Base-by-base conservation (phyloP, 1,140 invertebrate species). In the Gryllus bimaculatus region DNA sequence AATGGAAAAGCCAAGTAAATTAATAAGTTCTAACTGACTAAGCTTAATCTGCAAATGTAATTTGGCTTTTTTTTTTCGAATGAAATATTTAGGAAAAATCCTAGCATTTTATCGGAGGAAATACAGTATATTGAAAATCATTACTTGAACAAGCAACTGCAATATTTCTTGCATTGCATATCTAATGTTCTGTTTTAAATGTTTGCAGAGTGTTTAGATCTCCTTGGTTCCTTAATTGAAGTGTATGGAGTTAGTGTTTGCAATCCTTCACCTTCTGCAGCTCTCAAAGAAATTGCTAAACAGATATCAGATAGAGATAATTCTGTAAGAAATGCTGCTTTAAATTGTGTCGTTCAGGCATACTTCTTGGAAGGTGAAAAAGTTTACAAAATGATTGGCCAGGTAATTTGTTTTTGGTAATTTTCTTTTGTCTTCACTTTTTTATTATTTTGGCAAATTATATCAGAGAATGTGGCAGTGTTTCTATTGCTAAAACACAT, bases 221-320 rank as follows among this genome's bases (percentile, higher is more conserved):
- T 97, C 84, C 88, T 98, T 81, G 93, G 94, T 8, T 91, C 90
- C 78, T 88, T 98, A 74, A 95, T 99, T 80, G 94, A 97, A 85
- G 90, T 88, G 77, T 95, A 93, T 86, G 96, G 96, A 49, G 89
- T 96, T 75, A 87, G 88, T n/a, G 93, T 98, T 74, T 96, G 95
- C 85, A 92, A 93, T 83, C 92, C 94, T 0, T 90, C 91, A 1
- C 91, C 93, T 0, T 88, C 90, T 75, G 90, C 90, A 18, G 92
- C 95, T n/a, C 84, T 99, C 3, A 96, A 97, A 85, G 94, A 97
- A 87, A 92, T 99, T 20, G 96, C 96, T 0, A 92, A 93, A 75
- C 96, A 98, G 84, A 98, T 99, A 83, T 93, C 95, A 2, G 97
- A 99, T 87, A 87, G 96, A 49, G 98, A 99, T 86, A 98, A 96